These are phyloP conservation scores for Alcedo atthis DNA, from an alignment of 2,797 vertebrate species.

Conservation along the genomic window DNA sequence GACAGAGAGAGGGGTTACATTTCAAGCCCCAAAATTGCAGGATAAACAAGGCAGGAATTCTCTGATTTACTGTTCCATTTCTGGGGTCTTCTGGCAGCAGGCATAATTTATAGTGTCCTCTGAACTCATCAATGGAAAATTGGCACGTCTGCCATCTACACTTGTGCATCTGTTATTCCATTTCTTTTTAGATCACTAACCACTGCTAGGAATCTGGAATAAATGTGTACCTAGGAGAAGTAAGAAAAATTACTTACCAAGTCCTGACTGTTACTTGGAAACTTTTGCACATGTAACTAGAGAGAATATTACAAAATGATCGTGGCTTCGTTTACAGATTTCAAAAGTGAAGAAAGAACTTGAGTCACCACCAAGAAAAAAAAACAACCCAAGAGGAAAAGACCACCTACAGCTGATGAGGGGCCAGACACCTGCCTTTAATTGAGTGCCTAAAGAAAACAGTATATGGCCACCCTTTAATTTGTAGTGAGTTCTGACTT, in stretches of 20 bases:
- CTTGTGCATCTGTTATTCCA: constrained; percentile 17
- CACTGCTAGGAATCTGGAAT: constrained; percentile 29
- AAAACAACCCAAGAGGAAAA: constrained; percentile 56
- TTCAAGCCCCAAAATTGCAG: not conserved
- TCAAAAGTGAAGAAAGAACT: constrained; percentile 57
- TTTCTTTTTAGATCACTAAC: constrained; percentile 47
- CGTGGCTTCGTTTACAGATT: constrained; percentile 19
- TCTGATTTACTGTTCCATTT: constrained; percentile 5
- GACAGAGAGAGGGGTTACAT: not conserved
- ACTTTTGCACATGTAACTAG: constrained; percentile 55
- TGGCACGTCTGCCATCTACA: not conserved
- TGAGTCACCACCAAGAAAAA: constrained; percentile 49
- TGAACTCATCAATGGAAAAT: constrained; percentile 35
- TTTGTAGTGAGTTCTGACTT: constrained; percentile 35
- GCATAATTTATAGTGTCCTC: not conserved
- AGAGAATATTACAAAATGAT: constrained; percentile 40
- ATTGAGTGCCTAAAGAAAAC: constrained; percentile 65
- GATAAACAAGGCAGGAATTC: not conserved
- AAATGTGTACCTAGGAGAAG: constrained; percentile 2
- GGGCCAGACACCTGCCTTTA: constrained; percentile 64
- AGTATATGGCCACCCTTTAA: constrained; percentile 21
- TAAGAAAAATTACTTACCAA: constrained; percentile 43
- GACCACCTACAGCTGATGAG: constrained; percentile 66
- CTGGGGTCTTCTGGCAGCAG: constrained; percentile 6
- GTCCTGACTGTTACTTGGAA: constrained; percentile 53